A percentile compares a stretch with the other conserved stretches of the same genome.
These are phyloP conservation scores for Trigoniulus corallinus DNA, from an alignment of 1,140 invertebrate genomes.

Conservation along the genomic window DNA sequence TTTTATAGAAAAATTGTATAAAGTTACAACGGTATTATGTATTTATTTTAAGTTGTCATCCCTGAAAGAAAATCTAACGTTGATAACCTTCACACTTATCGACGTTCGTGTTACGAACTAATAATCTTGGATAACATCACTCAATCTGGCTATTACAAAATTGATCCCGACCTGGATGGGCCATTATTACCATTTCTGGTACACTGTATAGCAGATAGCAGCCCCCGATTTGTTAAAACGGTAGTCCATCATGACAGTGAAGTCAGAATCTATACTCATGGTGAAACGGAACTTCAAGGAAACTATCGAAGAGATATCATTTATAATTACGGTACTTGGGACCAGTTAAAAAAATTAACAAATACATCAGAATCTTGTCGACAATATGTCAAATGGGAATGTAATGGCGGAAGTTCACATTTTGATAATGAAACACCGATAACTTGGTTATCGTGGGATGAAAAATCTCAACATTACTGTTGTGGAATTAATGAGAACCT, in stretches of 20 bases:
- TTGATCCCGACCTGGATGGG: constrained; percentile 14
- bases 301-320: constrained; percentile 12
- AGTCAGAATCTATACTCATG: constrained; percentile 12
- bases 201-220: constrained; percentile 10
- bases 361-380: constrained; percentile 13
- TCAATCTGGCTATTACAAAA: constrained; percentile 12
- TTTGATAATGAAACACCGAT: constrained; percentile 12
- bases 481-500: constrained; percentile 12
- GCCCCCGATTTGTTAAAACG: constrained; percentile 9
- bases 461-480: constrained; percentile 10
- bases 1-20: constrained; percentile 4
- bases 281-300: constrained; percentile 10
- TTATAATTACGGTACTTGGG: constrained; percentile 12
- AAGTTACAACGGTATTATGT: too few relatives aligned
- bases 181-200: constrained; percentile 13
- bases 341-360: constrained; percentile 12
- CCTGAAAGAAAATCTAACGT: background rate
- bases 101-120: constrained; percentile 13
- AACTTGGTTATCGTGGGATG: constrained; percentile 13
- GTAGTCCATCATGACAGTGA: constrained; percentile 18
- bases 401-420: constrained; percentile 14
- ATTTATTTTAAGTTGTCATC: too few relatives aligned
- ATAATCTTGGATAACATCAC: constrained; percentile 10
- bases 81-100: background rate
- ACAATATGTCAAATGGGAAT: constrained; percentile 15